phyloP scores from a whole-genome alignment of 2,888 invertebrate genomes.

The Listrodromus nycthemerus region DNA sequence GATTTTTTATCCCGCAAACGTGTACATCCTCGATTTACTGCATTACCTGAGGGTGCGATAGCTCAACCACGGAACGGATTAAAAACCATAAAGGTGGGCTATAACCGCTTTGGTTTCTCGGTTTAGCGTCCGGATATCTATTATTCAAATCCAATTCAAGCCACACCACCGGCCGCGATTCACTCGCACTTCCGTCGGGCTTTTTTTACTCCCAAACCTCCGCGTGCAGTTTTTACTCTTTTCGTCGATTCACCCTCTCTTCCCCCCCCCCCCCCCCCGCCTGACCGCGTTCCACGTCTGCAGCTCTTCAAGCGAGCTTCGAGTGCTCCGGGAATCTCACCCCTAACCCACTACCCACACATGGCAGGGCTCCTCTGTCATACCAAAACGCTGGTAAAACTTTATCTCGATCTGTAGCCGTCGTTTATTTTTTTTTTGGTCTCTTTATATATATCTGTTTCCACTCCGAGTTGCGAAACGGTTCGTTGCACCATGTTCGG shows the following conservation, averaged over 20 bases:
- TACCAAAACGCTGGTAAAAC: slow-evolving; percentile 23
- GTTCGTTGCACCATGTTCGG: slow-evolving; percentile 38
- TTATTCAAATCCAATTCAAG: slow-evolving; percentile 82
- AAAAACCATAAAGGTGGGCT: slow-evolving; percentile 78
- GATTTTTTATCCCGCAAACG: neutral
- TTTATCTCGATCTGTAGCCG: neutral
- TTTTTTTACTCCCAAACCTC: slow-evolving; percentile 41
- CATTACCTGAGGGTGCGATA: slow-evolving; percentile 71
- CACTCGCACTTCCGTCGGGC: slow-evolving; percentile 42
- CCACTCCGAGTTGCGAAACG: slow-evolving; percentile 14
- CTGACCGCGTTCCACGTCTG: slow-evolving; percentile 35
- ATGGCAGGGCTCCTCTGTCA: slow-evolving; percentile 2
- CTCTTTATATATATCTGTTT: slow-evolving; percentile 10
- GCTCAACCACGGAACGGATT: slow-evolving; percentile 79
- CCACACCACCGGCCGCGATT: slow-evolving; percentile 70
- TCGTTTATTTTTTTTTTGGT: slow-evolving; percentile 7
- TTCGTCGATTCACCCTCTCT: neutral
- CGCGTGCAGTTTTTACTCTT: slow-evolving; percentile 27
- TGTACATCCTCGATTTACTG: slow-evolving; percentile 22
- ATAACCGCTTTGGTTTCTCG: slow-evolving; percentile 74
- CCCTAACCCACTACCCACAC: slow-evolving; percentile 52
- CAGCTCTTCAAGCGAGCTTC: slow-evolving; percentile 28
- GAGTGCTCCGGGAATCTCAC: slow-evolving; percentile 12
- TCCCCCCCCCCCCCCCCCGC: slow-evolving; percentile 8
- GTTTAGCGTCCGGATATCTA: slow-evolving; percentile 72